A percentile compares a stretch with the other conserved stretches of the same genome.
Evolutionary conservation across 2,113 vertebrate species (phyloP).

Genomic region (Tor tambroides): DNA sequence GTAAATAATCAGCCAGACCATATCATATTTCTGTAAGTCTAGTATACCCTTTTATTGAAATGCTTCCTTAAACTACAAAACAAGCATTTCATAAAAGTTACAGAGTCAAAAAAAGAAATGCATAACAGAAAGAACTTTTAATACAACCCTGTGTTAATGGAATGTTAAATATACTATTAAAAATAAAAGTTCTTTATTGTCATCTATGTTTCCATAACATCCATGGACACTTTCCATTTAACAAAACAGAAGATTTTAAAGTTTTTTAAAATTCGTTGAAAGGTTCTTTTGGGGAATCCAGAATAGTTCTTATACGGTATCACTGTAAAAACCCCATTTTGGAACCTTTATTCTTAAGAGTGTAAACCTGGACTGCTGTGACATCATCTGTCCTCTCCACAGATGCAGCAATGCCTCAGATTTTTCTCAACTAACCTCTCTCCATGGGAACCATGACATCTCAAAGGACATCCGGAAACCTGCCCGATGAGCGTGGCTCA

Average conservation of each 20-base stretch:
- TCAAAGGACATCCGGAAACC: slow-evolving; percentile 60
- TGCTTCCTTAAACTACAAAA: not conserved
- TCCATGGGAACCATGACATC: slow-evolving; percentile 65
- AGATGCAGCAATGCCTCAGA: slow-evolving; percentile 63
- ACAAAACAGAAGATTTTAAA: too few species aligned
- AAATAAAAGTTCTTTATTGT: too few species aligned
- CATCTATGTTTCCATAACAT: too few species aligned
- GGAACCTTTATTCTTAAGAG: not conserved
- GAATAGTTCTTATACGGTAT: not conserved
- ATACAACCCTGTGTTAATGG: not conserved
- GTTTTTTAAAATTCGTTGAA: not conserved
- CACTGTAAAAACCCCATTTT: not conserved
- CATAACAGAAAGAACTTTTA: not conserved
- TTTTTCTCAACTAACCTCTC: slow-evolving; percentile 43
- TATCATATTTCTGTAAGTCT: not conserved
- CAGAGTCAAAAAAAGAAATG: not conserved
- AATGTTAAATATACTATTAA: too few species aligned
- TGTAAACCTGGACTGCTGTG: not conserved
- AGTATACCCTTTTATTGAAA: not conserved
- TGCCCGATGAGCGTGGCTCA: slow-evolving; percentile 58
- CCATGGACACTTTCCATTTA: too few species aligned
- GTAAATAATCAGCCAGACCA: not conserved
- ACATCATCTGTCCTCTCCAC: not conserved
- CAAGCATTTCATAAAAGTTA: not conserved
- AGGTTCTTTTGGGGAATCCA: not conserved